Percentiles rank a stretch among this genome's conserved stretches.
phyloP scores from a whole-genome alignment of 1,140 invertebrate genomes.

The Thaumatotibia leucotreta region DNA sequence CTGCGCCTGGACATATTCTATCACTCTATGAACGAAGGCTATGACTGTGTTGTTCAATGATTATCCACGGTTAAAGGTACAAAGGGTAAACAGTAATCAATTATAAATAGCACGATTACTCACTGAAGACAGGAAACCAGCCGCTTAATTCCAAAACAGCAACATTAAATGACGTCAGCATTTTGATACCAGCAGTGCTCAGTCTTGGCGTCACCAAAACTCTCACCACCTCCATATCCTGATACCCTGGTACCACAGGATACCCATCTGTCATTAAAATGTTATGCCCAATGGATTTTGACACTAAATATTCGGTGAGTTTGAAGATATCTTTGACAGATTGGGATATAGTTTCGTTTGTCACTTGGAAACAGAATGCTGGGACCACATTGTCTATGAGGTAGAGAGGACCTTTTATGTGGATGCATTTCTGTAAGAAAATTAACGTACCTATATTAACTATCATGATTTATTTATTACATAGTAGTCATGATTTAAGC shows the following conservation, averaged over 20 bases:
- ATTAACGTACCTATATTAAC: too few relatives aligned
- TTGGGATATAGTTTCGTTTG: conserved; percentile 45
- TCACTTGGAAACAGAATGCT: conserved; percentile 81
- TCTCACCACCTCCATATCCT: conserved; percentile 66
- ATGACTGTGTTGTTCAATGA: too few relatives aligned
- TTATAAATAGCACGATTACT: conserved; percentile 15
- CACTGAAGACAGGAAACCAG: conserved; percentile 76
- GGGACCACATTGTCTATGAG: conserved; percentile 77
- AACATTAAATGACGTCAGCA: conserved; percentile 76
- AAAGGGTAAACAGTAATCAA: too few relatives aligned
- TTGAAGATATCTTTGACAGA: conserved; percentile 61
- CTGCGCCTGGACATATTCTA: too few relatives aligned
- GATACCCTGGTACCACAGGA: conserved; percentile 23
- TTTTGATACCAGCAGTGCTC: conserved; percentile 74
- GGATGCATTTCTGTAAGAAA: conserved; percentile 71
- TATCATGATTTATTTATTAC: too few relatives aligned
- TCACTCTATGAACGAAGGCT: too few relatives aligned
- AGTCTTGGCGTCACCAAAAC: conserved; percentile 82
- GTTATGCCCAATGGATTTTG: conserved; percentile 82
- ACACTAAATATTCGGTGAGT: conserved; percentile 76
- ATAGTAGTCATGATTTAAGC: too few relatives aligned
- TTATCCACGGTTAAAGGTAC: too few relatives aligned
- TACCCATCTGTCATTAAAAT: conserved; percentile 80
- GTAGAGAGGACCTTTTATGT: conserved; percentile 74
- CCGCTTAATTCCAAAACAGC: conserved; percentile 83